These are phyloP conservation scores for Caenorhabditis brenneri DNA, from an alignment of 1,140 invertebrate genomes.

Conservation along the genomic window DNA sequence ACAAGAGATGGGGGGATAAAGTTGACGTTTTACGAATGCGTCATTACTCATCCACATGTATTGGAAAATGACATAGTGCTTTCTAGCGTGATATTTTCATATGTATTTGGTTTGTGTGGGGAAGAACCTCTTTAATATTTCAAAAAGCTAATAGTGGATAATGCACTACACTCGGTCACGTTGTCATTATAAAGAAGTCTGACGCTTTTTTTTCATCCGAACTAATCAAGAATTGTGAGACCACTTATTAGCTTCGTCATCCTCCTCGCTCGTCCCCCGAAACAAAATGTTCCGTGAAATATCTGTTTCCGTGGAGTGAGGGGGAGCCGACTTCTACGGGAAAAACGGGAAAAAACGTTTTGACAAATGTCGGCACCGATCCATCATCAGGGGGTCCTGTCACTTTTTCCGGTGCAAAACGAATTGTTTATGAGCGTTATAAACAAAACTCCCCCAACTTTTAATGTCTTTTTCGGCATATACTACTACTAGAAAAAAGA, in stretches of 20 bases:
- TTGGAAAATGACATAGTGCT: slow-evolving; percentile 17
- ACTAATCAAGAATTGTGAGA: background rate
- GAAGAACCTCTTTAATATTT: background rate
- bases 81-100: slow-evolving; percentile 31
- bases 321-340: too few species aligned
- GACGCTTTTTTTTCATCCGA: background rate
- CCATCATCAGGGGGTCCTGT: background rate
- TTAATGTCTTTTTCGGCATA: background rate
- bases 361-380: background rate
- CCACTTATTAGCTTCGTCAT: slow-evolving; percentile 5
- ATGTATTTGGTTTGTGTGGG: background rate
- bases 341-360: background rate
- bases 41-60: slow-evolving; percentile 3
- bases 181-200: background rate
- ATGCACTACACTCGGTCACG: background rate
- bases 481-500: too few species aligned
- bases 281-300: background rate
- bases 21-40: background rate
- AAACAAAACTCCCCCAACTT: too few species aligned
- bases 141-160: slow-evolving; percentile 13
- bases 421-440: background rate
- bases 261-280: background rate
- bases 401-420: background rate
- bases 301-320: too few species aligned
- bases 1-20: background rate